Conservation (phyloP, 2,888 invertebrate species). For the Oeneis ivallda region DNA sequence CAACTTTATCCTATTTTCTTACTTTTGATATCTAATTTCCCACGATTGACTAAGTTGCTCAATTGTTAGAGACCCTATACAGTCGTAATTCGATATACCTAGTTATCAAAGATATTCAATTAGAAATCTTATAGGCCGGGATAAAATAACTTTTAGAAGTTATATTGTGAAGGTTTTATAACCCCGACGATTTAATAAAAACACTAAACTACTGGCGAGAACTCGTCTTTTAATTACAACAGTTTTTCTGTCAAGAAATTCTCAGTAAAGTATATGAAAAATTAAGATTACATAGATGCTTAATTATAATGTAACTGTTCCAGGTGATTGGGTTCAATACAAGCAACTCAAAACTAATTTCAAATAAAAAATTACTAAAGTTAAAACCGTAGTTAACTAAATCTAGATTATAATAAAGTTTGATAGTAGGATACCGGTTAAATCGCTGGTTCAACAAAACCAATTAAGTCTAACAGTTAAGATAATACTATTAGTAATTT, state of each 20-base stretch:
- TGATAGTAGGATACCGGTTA: background rate
- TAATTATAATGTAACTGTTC: too few relatives aligned
- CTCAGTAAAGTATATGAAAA: too few relatives aligned
- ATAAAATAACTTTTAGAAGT: constrained; percentile 27
- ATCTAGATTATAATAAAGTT: constrained; percentile 3
- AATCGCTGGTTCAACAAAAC: constrained; percentile 1
- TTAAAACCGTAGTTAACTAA: background rate
- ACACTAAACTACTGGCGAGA: too few relatives aligned
- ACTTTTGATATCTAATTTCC: constrained; percentile 22
- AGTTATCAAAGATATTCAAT: constrained; percentile 26
- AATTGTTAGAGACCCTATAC: constrained; percentile 19
- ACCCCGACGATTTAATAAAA: too few relatives aligned
- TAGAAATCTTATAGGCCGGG: constrained; percentile 20
- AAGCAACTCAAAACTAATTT: too few relatives aligned
- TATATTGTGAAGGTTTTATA: too few relatives aligned
- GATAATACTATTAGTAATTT: constrained; percentile 15
- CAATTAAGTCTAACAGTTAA: constrained; percentile 8
- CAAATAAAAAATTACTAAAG: too few relatives aligned
- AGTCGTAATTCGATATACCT: constrained; percentile 23
- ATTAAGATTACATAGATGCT: too few relatives aligned
- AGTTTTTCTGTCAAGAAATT: too few relatives aligned
- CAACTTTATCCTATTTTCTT: constrained; percentile 11
- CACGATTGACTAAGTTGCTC: constrained; percentile 21
- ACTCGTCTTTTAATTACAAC: too few relatives aligned
- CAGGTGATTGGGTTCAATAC: too few relatives aligned